phyloP scores from a whole-genome alignment of 2,797 vertebrate genomes.

The Peromyscus melanophrys region DNA sequence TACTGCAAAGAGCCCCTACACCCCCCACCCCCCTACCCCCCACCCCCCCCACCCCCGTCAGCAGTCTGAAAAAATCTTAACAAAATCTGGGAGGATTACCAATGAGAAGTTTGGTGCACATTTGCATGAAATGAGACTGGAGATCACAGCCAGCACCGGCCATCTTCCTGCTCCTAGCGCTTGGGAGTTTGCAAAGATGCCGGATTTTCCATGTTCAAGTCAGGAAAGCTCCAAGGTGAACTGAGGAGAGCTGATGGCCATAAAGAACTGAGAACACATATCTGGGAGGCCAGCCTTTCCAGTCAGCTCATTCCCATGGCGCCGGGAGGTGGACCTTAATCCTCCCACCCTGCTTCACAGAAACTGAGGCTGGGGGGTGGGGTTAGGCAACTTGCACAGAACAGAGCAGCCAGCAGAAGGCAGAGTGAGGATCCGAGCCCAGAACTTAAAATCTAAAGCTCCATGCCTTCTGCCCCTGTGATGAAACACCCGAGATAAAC shows the following conservation, averaged over 20 bases:
- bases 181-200: neutral
- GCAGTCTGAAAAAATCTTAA: neutral
- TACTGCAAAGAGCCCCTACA: accelerated
- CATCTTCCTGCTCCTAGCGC: neutral
- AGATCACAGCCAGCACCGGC: neutral
- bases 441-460: neutral
- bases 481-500: neutral
- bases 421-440: neutral
- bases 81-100: neutral
- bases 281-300: neutral
- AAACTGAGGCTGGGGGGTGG: neutral
- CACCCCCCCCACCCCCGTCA: neutral
- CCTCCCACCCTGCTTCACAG: neutral
- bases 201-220: neutral
- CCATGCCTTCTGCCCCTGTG: neutral
- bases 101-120: neutral
- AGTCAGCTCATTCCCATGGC: neutral
- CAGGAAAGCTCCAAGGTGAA: neutral
- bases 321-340: accelerated
- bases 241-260: neutral
- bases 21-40: too few species aligned
- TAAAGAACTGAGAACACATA: accelerated
- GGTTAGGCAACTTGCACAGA: too few species aligned
- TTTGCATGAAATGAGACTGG: neutral
- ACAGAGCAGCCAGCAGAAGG: too few species aligned